Conservation (phyloP, 2,888 invertebrate genomes). For the Helleia helle region DNA sequence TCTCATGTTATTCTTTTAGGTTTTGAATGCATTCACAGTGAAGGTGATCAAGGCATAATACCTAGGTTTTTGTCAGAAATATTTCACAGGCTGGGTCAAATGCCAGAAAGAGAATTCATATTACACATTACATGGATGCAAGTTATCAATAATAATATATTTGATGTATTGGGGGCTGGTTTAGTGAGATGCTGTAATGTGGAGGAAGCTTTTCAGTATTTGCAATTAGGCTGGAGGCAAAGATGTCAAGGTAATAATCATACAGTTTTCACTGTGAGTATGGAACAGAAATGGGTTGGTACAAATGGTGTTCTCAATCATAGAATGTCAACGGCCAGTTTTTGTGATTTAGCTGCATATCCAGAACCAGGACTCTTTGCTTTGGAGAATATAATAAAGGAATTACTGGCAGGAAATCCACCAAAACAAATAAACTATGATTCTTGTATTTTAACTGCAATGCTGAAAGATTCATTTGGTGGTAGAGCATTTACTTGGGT, state of each 20-base stretch:
- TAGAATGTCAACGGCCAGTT: slow-evolving; percentile 81
- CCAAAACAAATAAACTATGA: slow-evolving; percentile 73
- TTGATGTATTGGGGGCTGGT: slow-evolving; percentile 73
- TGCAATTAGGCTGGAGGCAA: slow-evolving; percentile 78
- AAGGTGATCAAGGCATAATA: slow-evolving; percentile 81
- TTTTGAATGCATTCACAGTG: slow-evolving; percentile 73
- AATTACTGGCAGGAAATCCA: slow-evolving; percentile 68
- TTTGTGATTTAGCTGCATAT: slow-evolving; percentile 78
- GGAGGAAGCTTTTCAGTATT: slow-evolving; percentile 81
- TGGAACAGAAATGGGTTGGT: slow-evolving; percentile 83
- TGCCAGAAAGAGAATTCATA: slow-evolving; percentile 77
- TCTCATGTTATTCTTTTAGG: slow-evolving; percentile 41
- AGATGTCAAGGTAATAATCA: slow-evolving; percentile 75
- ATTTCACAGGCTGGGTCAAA: slow-evolving; percentile 77
- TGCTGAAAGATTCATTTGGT: slow-evolving; percentile 83
- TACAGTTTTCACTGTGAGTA: slow-evolving; percentile 80
- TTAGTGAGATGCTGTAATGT: slow-evolving; percentile 75
- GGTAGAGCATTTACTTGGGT: slow-evolving; percentile 83
- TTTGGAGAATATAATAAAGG: slow-evolving; percentile 78
- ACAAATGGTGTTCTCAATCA: slow-evolving; percentile 80
- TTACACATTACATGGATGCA: slow-evolving; percentile 83
- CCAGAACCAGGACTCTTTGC: slow-evolving; percentile 78
- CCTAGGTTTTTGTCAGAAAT: slow-evolving; percentile 82
- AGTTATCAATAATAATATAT: slow-evolving; percentile 78
- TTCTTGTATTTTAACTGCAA: slow-evolving; percentile 79